Evolutionary conservation across 2,113 vertebrate genomes (phyloP).

Genomic region (Dipodomys ordii): DNA sequence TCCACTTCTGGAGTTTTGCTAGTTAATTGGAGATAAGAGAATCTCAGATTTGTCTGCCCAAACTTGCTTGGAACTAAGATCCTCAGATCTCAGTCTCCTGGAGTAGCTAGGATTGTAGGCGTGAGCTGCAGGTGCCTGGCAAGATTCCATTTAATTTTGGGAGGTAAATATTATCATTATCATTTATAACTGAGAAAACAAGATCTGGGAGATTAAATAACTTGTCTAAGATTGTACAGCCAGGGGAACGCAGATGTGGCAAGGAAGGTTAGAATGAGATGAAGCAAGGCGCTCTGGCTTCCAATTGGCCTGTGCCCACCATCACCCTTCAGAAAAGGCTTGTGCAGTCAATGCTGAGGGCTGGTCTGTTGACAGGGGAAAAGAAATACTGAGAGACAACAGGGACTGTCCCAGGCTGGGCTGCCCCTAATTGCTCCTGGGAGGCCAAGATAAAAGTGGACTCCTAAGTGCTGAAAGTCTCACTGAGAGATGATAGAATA

Average conservation of each 20-base stretch:
- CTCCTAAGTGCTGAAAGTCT: background rate
- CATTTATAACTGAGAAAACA: constrained; percentile 16
- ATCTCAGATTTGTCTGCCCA: too few species aligned
- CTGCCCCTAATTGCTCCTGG: background rate
- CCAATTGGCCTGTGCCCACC: background rate
- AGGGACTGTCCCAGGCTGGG: background rate
- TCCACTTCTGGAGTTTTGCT: too few species aligned
- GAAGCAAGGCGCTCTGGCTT: background rate
- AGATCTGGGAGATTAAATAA: constrained; percentile 14
- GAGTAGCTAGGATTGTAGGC: too few species aligned
- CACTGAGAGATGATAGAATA: background rate
- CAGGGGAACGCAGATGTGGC: background rate
- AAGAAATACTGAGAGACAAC: too few species aligned
- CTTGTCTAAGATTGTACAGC: background rate
- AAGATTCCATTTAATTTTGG: background rate
- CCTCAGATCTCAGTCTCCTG: too few species aligned
- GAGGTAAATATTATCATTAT: background rate
- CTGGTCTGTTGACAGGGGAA: background rate
- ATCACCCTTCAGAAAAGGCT: background rate
- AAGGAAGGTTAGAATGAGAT: background rate
- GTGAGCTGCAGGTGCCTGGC: too few species aligned
- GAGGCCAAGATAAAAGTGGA: background rate
- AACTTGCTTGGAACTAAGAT: too few species aligned
- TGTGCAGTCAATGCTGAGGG: background rate
- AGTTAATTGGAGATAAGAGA: too few species aligned